A percentile compares a stretch with the other conserved stretches of the same genome.
Conservation (phyloP, 1,140 invertebrate species). For the Agrilus planipennis region DNA sequence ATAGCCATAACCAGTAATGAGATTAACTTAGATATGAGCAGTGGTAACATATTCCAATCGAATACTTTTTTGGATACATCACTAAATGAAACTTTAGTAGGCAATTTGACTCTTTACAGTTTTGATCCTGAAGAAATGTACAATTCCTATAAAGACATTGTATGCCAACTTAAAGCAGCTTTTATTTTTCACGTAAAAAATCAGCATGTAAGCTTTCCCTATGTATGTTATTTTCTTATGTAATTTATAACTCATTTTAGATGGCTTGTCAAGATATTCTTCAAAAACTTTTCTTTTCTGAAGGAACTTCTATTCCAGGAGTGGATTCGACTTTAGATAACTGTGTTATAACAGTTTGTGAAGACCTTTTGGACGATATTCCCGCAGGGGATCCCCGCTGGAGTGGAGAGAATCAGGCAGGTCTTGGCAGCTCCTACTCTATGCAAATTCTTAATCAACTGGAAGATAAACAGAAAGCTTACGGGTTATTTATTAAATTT, state of each 20-base stretch:
- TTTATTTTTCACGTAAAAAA: slow-evolving; percentile 57
- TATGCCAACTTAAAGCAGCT: slow-evolving; percentile 61
- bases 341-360: slow-evolving; percentile 57
- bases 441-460: slow-evolving; percentile 74
- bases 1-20: slow-evolving; percentile 42
- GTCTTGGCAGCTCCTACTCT: slow-evolving; percentile 53
- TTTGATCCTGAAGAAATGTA: slow-evolving; percentile 62
- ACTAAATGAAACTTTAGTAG: slow-evolving; percentile 19
- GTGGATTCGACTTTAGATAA: slow-evolving; percentile 52
- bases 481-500: slow-evolving; percentile 62
- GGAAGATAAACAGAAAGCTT: slow-evolving; percentile 71
- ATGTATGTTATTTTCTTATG: too few species aligned
- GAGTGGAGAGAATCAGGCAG: slow-evolving; percentile 35
- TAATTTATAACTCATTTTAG: slow-evolving; percentile 33
- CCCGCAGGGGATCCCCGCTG: slow-evolving; percentile 81
- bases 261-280: slow-evolving; percentile 53
- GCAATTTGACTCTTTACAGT: slow-evolving; percentile 54
- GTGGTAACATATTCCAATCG: slow-evolving; percentile 1
- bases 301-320: slow-evolving; percentile 31
- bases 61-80: slow-evolving; percentile 16
- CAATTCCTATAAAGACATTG: slow-evolving; percentile 46
- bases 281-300: slow-evolving; percentile 51
- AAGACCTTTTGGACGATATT: slow-evolving; percentile 75
- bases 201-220: slow-evolving; percentile 30
- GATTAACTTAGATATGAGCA: slow-evolving; percentile 13